Evolutionary conservation across 2,888 invertebrate genomes (phyloP).

Genomic region (Vannuccia rotundouncinata): DNA sequence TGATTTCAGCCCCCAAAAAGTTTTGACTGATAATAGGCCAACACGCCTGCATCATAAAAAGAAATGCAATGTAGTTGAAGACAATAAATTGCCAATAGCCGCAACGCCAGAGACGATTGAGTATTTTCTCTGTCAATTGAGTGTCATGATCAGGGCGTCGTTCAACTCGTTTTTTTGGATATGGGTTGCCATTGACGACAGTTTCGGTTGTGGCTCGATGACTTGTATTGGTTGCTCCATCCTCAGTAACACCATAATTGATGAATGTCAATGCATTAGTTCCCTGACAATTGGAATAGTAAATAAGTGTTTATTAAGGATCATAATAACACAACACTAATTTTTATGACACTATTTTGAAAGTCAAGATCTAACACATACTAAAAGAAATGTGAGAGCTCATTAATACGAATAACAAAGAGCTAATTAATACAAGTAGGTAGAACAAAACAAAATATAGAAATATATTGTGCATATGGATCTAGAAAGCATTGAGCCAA

Average conservation of each 20-base stretch:
- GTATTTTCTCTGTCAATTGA: neutral
- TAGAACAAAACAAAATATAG: too few relatives aligned
- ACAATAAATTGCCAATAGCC: constrained; percentile 18
- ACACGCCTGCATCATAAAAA: constrained; percentile 1
- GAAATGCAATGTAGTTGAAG: neutral
- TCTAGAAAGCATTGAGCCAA: too few relatives aligned
- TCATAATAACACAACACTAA: too few relatives aligned
- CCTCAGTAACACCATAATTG: neutral
- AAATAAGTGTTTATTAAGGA: too few relatives aligned
- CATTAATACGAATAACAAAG: too few relatives aligned
- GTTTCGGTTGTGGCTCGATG: neutral
- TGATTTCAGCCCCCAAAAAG: neutral
- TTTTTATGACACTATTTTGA: too few relatives aligned
- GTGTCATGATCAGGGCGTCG: neutral
- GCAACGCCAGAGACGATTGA: constrained; percentile 13
- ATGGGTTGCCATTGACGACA: neutral
- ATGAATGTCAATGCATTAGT: neutral
- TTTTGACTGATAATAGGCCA: neutral
- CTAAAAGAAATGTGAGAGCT: too few relatives aligned
- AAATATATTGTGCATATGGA: too few relatives aligned
- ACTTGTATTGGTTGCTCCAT: neutral
- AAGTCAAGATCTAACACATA: too few relatives aligned
- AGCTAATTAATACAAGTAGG: too few relatives aligned
- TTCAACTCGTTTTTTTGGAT: neutral
- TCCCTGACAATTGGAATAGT: neutral